A percentile compares a stretch with the other conserved stretches of the same genome.
Conservation (phyloP, 1,140 invertebrate species). For the Trinorchestia longiramus region DNA sequence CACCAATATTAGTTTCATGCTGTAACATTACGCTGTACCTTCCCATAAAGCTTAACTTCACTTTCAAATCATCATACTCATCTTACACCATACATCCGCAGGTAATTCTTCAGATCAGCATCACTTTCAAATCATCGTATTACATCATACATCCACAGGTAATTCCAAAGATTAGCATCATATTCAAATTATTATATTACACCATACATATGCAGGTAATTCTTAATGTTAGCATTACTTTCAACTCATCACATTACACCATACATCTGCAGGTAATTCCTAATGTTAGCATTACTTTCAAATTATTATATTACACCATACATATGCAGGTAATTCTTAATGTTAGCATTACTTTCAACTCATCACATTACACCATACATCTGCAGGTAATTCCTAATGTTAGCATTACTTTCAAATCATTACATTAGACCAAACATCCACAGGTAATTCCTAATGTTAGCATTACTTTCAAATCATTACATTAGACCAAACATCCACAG, state of each 20-base stretch:
- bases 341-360: not conserved
- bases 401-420: not conserved
- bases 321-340: not conserved
- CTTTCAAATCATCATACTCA: too few relatives aligned
- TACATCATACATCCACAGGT: not conserved
- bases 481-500: too few relatives aligned
- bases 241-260: not conserved
- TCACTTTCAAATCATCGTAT: too few relatives aligned
- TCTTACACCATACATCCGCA: too few relatives aligned
- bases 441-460: too few relatives aligned
- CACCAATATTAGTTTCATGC: too few relatives aligned
- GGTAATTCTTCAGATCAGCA: not conserved
- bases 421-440: not conserved
- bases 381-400: not conserved
- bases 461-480: too few relatives aligned
- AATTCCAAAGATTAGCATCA: not conserved
- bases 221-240: not conserved
- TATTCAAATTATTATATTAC: not conserved
- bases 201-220: not conserved
- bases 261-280: too few relatives aligned
- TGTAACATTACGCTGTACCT: too few relatives aligned
- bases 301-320: too few relatives aligned
- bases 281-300: too few relatives aligned
- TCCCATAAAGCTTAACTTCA: too few relatives aligned
- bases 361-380: not conserved